Conservation (phyloP, 2,888 invertebrate species). For the Allolobophora icterica region DNA sequence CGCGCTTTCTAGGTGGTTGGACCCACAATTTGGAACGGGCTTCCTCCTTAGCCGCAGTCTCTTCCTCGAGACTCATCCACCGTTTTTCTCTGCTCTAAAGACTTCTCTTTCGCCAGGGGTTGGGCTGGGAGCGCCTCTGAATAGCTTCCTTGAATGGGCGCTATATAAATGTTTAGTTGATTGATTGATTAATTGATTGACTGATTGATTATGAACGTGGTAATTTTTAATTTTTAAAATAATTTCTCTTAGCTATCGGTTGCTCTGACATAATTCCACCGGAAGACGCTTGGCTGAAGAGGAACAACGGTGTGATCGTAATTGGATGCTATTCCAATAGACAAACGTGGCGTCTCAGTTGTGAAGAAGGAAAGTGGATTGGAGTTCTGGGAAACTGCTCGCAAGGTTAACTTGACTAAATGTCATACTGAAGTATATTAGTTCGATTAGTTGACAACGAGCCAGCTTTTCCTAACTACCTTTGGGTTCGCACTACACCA, state of each 20-base stretch:
- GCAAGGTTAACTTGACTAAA: neutral
- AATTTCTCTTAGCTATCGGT: slow-evolving; percentile 38
- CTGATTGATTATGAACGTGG: no score
- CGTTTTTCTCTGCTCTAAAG: no score
- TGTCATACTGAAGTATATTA: neutral
- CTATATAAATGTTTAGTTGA: no score
- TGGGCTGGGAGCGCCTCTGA: no score
- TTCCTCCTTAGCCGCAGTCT: no score
- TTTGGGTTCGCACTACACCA: neutral
- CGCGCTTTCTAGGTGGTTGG: no score
- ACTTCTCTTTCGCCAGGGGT: no score
- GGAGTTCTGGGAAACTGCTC: slow-evolving; percentile 45
- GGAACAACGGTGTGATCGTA: slow-evolving; percentile 39
- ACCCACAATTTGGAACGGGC: neutral
- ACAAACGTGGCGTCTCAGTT: slow-evolving; percentile 43
- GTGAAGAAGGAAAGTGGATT: slow-evolving; percentile 40
- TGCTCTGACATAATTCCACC: slow-evolving; percentile 44
- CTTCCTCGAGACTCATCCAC: no score
- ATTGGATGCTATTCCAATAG: slow-evolving; percentile 41
- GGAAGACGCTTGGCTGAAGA: slow-evolving; percentile 41
- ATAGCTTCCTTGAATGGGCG: no score
- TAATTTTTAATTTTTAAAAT: no score
- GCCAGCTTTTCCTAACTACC: neutral
- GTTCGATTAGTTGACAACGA: neutral
- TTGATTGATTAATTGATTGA: no score